Percentiles rank a stretch among this genome's conserved stretches.
phyloP scores from a whole-genome alignment of 2,797 vertebrate genomes.

The Threskiornis aethiopicus region DNA sequence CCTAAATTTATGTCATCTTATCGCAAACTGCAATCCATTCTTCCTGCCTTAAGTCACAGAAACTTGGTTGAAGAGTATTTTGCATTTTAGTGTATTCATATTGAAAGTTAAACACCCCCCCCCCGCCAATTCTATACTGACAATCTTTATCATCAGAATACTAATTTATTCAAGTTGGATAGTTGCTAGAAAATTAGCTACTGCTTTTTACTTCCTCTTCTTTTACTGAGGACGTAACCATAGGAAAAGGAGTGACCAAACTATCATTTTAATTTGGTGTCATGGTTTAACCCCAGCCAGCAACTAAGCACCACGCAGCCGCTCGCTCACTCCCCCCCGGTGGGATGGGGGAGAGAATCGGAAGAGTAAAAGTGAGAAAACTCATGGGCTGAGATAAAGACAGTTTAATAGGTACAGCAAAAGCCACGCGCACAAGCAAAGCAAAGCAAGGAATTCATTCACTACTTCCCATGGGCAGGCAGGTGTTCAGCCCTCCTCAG shows the following conservation, averaged over 20 bases:
- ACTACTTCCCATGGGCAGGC: no score
- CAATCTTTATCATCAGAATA: neutral
- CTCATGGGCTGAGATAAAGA: no score
- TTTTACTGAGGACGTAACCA: neutral
- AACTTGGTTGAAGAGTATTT: neutral
- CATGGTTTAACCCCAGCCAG: no score
- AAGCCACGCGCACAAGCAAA: no score
- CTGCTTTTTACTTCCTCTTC: neutral
- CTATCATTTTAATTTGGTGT: neutral
- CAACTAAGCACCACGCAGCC: no score
- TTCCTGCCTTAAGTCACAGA: neutral
- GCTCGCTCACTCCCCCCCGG: no score
- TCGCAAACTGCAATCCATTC: neutral
- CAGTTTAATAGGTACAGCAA: no score
- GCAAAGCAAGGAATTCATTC: no score
- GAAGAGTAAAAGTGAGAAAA: no score
- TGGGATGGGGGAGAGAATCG: no score
- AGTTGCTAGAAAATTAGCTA: neutral
- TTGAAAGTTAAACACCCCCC: neutral
- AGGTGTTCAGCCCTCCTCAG: no score
- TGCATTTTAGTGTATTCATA: neutral
- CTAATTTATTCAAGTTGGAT: neutral
- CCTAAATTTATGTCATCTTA: neutral
- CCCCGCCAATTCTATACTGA: neutral
- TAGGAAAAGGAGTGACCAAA: neutral